Base-by-base conservation (phyloP, 1,140 invertebrate species). In the Brachionus manjavacas region DNA sequence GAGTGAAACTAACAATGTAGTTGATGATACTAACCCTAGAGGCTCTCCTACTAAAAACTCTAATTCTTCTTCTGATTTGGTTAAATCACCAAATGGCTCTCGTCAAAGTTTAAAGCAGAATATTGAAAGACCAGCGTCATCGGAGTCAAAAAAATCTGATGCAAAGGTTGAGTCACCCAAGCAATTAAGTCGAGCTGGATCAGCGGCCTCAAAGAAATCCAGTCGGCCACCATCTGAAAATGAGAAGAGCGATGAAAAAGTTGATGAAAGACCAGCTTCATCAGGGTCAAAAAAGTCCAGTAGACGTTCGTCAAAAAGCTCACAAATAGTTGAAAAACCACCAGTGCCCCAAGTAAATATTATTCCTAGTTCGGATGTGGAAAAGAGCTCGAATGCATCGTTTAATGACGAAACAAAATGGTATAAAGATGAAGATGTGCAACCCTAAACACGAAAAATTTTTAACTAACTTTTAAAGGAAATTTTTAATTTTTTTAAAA, bases 391-490 rank as follows among this genome's bases (percentile, higher is more conserved):
- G n/a, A 16, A 35, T 39, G 35, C n/a, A n/a, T 72, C 68, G 7
- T 41, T 72, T 72, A 72, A 72, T 72, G 68, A 72, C 68, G 68
- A 72, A 4, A 72, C 68, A 4, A 72, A 72, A 72, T 72, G 68
- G 68, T 72, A 72, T 39, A 72, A 72, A 41, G 68, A 72, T 41
- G 35, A 72, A 7, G 68, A 72, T 41, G 7, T 72, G 7, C 31
- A 41, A n/a, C 12, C 14, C 41, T 72, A 72, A 23, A 72, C 52
- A 20, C n/a, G 9, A 60, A 25, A 25, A 6, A 20, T 35, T 35
- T 35, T 35, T 0, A 35, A 35, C 31, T 35, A 35, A 35, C 31
- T 35, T 35, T 35, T 35, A 35, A 1, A 35, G 7, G 31, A 35
- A 35, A 35, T 35, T 35, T 35, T 35, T 35, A 35, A 6, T 35